Conservation (phyloP, 2,113 vertebrate species). For the Boleophthalmus pectinirostris region DNA sequence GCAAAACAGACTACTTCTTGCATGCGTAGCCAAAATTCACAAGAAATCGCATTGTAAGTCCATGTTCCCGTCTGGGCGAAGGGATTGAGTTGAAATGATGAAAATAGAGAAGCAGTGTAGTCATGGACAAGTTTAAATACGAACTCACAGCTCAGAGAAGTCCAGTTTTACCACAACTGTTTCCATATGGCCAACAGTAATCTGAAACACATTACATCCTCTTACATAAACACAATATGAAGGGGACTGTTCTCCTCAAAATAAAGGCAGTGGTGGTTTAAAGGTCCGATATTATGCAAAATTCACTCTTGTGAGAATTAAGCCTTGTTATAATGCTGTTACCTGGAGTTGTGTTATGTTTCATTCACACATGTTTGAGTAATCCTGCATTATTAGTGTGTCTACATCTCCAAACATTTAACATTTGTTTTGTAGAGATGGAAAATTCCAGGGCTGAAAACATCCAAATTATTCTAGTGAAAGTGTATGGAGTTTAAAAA, state of each 20-base stretch:
- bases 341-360: too few species aligned
- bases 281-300: conserved; percentile 59
- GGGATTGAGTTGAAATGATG: conserved; percentile 17
- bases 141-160: conserved; percentile 71
- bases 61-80: conserved; percentile 9
- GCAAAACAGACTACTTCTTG: conserved; percentile 9
- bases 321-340: too few species aligned
- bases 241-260: conserved; percentile 73
- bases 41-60: not conserved
- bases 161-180: conserved; percentile 86
- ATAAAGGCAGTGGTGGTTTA: conserved; percentile 70
- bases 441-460: too few species aligned
- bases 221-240: conserved; percentile 79
- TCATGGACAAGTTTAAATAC: conserved; percentile 38
- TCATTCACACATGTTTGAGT: too few species aligned
- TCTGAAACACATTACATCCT: conserved; percentile 85
- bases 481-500: too few species aligned
- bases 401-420: too few species aligned
- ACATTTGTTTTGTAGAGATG: too few species aligned
- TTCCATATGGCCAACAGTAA: conserved; percentile 86
- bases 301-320: too few species aligned
- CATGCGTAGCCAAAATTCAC: conserved; percentile 1
- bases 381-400: too few species aligned
- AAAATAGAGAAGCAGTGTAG: conserved; percentile 4
- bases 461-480: too few species aligned